A percentile compares a stretch with the other conserved stretches of the same genome.
phyloP scores from a whole-genome alignment of 1,140 invertebrate species.

The Platyura marginata region DNA sequence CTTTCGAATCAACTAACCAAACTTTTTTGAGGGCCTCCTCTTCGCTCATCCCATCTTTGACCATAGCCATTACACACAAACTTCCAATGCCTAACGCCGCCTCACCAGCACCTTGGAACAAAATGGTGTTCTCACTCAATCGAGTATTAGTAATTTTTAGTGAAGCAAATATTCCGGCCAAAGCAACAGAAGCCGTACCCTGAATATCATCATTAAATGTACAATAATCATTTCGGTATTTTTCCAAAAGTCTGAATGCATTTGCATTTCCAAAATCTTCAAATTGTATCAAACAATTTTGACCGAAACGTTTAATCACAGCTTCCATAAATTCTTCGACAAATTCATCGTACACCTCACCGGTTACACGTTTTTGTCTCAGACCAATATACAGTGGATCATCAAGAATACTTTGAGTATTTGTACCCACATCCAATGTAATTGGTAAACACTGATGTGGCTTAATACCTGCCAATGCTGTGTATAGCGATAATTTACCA shows the following conservation, averaged over 20 bases:
- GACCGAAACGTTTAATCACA: constrained; percentile 62
- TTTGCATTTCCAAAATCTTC: constrained; percentile 90
- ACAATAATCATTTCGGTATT: constrained; percentile 71
- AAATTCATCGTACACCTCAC: constrained; percentile 74
- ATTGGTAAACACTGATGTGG: constrained; percentile 79
- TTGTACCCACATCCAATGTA: constrained; percentile 82
- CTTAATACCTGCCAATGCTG: constrained; percentile 79
- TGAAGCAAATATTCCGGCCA: constrained; percentile 77
- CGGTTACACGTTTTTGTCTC: constrained; percentile 59
- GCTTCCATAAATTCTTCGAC: constrained; percentile 96
- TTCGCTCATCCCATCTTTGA: constrained; percentile 50
- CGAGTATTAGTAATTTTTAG: constrained; percentile 54
- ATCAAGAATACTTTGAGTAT: constrained; percentile 65
- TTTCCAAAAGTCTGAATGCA: constrained; percentile 70
- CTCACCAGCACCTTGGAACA: constrained; percentile 88
- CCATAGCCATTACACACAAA: constrained; percentile 75
- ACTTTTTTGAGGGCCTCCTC: constrained; percentile 52
- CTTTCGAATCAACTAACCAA: constrained; percentile 50
- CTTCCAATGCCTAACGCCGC: constrained; percentile 75
- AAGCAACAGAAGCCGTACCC: constrained; percentile 74
- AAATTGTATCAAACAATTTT: constrained; percentile 73
- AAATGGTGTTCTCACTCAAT: constrained; percentile 61
- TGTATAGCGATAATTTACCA: constrained; percentile 81
- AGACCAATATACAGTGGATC: constrained; percentile 89
- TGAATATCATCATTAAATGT: constrained; percentile 97